Percentiles rank a stretch among this genome's conserved stretches.
Evolutionary conservation across 2,888 invertebrate genomes (phyloP).

Genomic region (Drosophila hawaiiensis): DNA sequence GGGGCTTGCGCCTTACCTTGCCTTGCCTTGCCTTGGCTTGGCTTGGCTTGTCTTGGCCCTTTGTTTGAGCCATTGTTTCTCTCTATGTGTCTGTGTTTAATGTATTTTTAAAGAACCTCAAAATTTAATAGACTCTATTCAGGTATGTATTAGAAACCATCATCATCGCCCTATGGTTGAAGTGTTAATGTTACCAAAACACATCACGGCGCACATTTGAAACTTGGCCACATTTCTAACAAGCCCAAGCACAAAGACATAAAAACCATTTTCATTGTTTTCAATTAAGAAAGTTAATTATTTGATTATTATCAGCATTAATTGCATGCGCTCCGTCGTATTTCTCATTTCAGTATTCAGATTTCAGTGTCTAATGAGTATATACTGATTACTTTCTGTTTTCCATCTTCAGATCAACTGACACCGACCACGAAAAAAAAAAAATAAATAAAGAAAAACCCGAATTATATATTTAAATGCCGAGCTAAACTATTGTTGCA

Average conservation of each 20-base stretch:
- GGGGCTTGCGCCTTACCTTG: background rate
- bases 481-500: constrained; percentile 31
- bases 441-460: background rate
- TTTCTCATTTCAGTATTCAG: constrained; percentile 35
- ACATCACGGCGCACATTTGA: constrained; percentile 42
- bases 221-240: constrained; percentile 7
- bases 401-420: constrained; percentile 27
- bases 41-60: background rate
- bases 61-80: constrained; percentile 24
- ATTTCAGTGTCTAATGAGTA: constrained; percentile 44
- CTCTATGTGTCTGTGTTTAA: constrained; percentile 52
- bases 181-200: constrained; percentile 81
- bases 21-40: background rate
- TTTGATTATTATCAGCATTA: constrained; percentile 83
- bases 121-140: constrained; percentile 68
- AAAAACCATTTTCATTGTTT: constrained; percentile 81
- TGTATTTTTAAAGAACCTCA: constrained; percentile 74
- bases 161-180: constrained; percentile 28
- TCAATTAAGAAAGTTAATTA: constrained; percentile 84
- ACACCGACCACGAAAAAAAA: constrained; percentile 12
- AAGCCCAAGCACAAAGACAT: constrained; percentile 35
- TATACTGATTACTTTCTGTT: constrained; percentile 62
- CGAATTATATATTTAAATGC: constrained; percentile 53
- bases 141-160: constrained; percentile 41
- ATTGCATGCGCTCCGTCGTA: constrained; percentile 65